Conservation (phyloP, 2,113 vertebrate genomes). For the Equus quagga region DNA sequence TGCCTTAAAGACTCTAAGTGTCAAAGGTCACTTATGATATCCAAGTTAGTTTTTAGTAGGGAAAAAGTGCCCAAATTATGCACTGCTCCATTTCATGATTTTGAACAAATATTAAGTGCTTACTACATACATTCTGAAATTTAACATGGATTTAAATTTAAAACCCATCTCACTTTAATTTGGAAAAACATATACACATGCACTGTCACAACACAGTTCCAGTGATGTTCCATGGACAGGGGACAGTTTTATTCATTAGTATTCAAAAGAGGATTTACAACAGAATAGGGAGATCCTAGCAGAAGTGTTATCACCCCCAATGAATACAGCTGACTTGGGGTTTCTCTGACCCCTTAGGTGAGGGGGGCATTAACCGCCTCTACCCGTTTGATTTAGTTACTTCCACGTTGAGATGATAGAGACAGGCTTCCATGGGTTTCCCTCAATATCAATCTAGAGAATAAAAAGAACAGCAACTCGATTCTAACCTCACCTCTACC, state of each 20-base stretch:
- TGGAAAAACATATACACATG: not conserved
- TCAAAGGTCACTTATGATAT: not conserved
- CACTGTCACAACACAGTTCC: not conserved
- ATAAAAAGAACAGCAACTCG: constrained; percentile 33
- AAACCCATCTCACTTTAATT: constrained; percentile 24
- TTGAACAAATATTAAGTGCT: not conserved
- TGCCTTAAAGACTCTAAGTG: not conserved
- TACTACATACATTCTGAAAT: not conserved
- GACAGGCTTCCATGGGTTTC: not conserved
- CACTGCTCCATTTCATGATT: constrained; percentile 22
- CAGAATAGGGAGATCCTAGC: not conserved
- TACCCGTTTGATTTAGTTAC: not conserved
- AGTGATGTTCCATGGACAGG: not conserved
- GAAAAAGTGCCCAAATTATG: not conserved
- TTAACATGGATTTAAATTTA: not conserved
- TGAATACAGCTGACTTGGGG: not conserved
- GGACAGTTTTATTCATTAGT: constrained; percentile 1
- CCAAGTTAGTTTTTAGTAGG: not conserved
- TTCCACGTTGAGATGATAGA: not conserved
- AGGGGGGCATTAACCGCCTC: not conserved
- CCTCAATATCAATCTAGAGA: constrained; percentile 25
- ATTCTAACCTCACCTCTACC: not conserved
- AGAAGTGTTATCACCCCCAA: not conserved
- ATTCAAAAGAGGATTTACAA: constrained; percentile 5
- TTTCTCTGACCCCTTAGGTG: not conserved